Base-by-base conservation (phyloP, 2,113 vertebrate genomes). In the Prunella himalayana region DNA sequence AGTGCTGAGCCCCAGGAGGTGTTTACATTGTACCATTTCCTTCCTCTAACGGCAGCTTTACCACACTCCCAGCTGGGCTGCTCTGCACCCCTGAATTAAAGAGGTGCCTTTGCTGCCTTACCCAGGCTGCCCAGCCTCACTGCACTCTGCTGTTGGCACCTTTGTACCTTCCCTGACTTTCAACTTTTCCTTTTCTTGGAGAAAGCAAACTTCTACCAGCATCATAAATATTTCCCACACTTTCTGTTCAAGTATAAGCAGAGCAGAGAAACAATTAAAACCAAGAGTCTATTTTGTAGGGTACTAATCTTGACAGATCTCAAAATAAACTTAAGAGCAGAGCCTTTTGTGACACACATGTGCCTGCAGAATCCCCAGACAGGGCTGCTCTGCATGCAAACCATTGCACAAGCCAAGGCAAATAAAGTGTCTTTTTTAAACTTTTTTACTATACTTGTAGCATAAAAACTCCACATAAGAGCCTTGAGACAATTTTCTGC, bases 21-120 rank as follows among this genome's bases (percentile, higher is more conserved):
- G 72, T 93, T 97, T 84, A 71, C 1, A 0, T n/a, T n/a, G 16
- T 12, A 11, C 77, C 93, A 79, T 94, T 92, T 96, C 95, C 70
- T 87, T 49, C n/a, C 41, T 70, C 28, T n/a, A 33, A 30, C 19
- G 66, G 86, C 47, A 54, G 59, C 37, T 56, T 35, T 15, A 24
- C 42, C 57, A 12, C 64, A 25, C 45, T 20, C 65, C 65, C 88
- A 82, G 65, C 85, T 51, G 61, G 51, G 84, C 69, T 82, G 35
- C 57, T 35, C 22, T 7, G 4, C 28, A 6, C 41, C 2, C 0
- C 68, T 57, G 35, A 44, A 0, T 54, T 25, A 16, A 51, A 53
- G 7, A 15, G 12, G 18, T 39, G 35, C 60, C 69, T 45, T 14
- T 1, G 5, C 39, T 54, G 18, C 54, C 41, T 33, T n/a, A 2